A percentile compares a stretch with the other conserved stretches of the same genome.
Evolutionary conservation across 2,888 invertebrate genomes (phyloP).

Genomic region (Plagodis pulveraria): DNA sequence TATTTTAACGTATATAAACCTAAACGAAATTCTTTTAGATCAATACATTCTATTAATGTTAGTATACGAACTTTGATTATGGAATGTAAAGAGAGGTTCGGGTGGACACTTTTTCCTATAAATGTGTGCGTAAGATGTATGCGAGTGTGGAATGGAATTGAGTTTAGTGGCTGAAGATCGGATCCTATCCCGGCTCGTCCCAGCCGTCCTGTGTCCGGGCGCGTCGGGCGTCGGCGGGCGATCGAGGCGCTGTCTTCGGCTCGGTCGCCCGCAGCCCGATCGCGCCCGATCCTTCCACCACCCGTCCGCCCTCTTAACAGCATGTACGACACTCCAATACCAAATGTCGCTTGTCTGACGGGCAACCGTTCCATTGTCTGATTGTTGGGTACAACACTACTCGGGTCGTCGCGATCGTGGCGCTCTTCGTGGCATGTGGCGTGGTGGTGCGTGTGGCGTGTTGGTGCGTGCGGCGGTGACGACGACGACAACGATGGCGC

Average conservation of each 20-base stretch:
- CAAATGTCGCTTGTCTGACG: conserved; percentile 86
- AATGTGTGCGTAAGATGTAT: conserved; percentile 50
- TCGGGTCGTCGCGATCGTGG: conserved; percentile 84
- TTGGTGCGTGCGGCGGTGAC: conserved; percentile 41
- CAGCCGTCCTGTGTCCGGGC: conserved; percentile 32
- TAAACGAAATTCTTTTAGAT: conserved; percentile 50
- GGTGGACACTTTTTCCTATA: conserved; percentile 74
- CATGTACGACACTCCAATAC: conserved; percentile 82
- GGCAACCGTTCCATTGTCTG: conserved; percentile 86
- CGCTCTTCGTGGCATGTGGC: conserved; percentile 76
- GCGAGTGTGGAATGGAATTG: conserved; percentile 41
- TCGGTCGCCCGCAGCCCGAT: conserved; percentile 61
- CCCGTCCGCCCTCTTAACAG: conserved; percentile 80
- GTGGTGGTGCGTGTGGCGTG: conserved; percentile 37
- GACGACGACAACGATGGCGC: conserved; percentile 19
- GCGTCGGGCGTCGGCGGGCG: conserved; percentile 53
- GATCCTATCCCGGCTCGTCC: conserved; percentile 41
- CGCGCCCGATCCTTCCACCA: conserved; percentile 43
- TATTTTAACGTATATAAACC: conserved; percentile 56
- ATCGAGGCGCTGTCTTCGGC: conserved; percentile 44
- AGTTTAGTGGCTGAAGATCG: conserved; percentile 48
- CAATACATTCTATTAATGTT: conserved; percentile 49
- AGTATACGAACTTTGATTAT: conserved; percentile 42
- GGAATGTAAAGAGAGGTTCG: conserved; percentile 54
- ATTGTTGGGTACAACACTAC: conserved; percentile 86